Evolutionary conservation across 2,888 invertebrate genomes (phyloP).

Genomic region (Rhyacophila evoluta): DNA sequence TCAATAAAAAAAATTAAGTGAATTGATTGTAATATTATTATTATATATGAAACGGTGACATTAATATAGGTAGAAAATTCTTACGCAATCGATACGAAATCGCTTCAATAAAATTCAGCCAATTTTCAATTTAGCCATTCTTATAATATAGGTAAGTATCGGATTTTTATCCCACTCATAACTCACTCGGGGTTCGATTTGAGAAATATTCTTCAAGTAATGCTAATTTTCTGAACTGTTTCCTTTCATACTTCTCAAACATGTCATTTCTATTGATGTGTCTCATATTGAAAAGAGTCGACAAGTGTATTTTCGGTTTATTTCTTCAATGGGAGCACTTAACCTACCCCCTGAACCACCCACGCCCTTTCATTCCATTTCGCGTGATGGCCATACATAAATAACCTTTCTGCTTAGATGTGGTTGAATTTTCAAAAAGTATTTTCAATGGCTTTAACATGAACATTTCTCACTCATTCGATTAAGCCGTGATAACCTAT

Average conservation of each 20-base stretch:
- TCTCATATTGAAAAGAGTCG: background rate
- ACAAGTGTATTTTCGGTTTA: conserved; percentile 32
- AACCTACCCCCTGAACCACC: conserved; percentile 36
- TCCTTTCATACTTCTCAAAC: conserved; percentile 26
- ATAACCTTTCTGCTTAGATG: conserved; percentile 11
- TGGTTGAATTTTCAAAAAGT: background rate
- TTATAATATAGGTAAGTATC: too few species aligned
- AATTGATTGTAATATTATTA: too few species aligned
- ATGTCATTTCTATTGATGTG: conserved; percentile 46
- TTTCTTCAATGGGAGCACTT: conserved; percentile 40
- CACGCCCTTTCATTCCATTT: conserved; percentile 31
- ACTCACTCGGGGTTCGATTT: background rate
- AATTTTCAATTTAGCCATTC: too few species aligned
- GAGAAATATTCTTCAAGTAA: conserved; percentile 13
- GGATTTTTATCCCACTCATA: background rate
- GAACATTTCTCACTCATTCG: conserved; percentile 2
- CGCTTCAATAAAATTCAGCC: too few species aligned
- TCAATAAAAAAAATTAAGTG: too few species aligned
- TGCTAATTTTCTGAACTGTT: conserved; percentile 30
- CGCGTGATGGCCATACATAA: conserved; percentile 37
- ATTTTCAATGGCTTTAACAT: background rate
- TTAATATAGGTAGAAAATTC: too few species aligned
- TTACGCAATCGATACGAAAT: too few species aligned
- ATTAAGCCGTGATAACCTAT: background rate
- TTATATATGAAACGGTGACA: too few species aligned